Conservation (phyloP, 2,888 invertebrate genomes). For the Meliscaeva auricollis region DNA sequence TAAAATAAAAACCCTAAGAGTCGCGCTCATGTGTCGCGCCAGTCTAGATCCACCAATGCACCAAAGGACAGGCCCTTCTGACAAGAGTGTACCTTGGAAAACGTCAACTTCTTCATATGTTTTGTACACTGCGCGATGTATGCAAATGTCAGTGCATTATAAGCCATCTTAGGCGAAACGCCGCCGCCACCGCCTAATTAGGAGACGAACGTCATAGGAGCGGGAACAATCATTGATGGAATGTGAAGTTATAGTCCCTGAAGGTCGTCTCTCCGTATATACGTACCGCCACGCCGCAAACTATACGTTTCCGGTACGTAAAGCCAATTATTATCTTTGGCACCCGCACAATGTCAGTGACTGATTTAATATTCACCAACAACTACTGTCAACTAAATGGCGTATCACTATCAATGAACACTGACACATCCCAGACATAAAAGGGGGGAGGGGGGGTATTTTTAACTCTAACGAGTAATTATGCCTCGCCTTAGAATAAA, state of each 20-base stretch:
- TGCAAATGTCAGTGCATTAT: slow-evolving; percentile 54
- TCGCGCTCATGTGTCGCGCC: slow-evolving; percentile 49
- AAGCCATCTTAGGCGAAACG: slow-evolving; percentile 27
- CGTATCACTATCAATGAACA: slow-evolving; percentile 12
- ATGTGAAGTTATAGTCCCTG: slow-evolving; percentile 59
- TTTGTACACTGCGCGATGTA: slow-evolving; percentile 14
- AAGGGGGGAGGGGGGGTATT: slow-evolving; percentile 40
- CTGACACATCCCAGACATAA: slow-evolving; percentile 63
- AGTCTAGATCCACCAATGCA: slow-evolving; percentile 53
- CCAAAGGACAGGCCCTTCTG: slow-evolving; percentile 64
- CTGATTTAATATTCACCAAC: slow-evolving; percentile 67
- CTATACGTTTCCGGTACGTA: slow-evolving; percentile 60
- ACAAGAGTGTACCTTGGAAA: slow-evolving; percentile 64
- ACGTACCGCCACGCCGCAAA: slow-evolving; percentile 35
- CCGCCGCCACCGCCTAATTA: slow-evolving; percentile 65
- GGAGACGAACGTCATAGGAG: slow-evolving; percentile 30
- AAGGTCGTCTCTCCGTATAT: slow-evolving; percentile 61
- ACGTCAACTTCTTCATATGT: slow-evolving; percentile 41
- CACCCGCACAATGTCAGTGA: slow-evolving; percentile 71
- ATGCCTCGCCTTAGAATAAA: slow-evolving; percentile 66
- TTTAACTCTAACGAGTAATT: slow-evolving; percentile 55
- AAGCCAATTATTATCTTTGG: slow-evolving; percentile 55
- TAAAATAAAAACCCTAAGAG: slow-evolving; percentile 25
- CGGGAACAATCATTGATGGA: slow-evolving; percentile 47
- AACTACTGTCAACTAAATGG: slow-evolving; percentile 49